Percentiles rank a stretch among this genome's conserved stretches.
Conservation (phyloP, 2,113 vertebrate genomes). For the Silurus meridionalis region DNA sequence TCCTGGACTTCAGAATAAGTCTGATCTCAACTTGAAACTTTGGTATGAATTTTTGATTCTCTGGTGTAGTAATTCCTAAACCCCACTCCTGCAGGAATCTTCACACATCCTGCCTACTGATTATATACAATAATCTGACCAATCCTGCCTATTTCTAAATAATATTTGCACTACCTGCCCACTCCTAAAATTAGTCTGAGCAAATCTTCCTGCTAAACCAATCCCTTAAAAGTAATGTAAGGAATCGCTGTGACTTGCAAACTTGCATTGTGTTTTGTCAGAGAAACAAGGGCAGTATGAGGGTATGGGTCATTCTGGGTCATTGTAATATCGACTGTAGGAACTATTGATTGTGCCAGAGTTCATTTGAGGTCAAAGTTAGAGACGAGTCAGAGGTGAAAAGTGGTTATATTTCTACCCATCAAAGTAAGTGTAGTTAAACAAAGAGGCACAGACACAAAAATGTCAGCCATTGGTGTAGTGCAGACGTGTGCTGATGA, state of each 20-base stretch:
- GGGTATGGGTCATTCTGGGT: neutral
- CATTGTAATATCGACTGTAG: slow-evolving; percentile 12
- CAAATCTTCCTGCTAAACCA: neutral
- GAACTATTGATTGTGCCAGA: slow-evolving; percentile 3
- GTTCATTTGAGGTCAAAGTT: slow-evolving; percentile 8
- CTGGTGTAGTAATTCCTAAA: neutral
- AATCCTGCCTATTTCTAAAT: neutral
- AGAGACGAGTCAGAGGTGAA: neutral
- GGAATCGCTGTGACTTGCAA: neutral
- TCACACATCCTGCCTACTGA: neutral
- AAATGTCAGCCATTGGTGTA: neutral
- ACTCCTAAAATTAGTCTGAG: neutral
- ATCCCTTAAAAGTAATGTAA: neutral
- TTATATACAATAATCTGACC: neutral
- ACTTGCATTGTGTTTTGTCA: slow-evolving; percentile 21
- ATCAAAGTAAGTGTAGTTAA: neutral
- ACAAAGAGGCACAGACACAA: neutral
- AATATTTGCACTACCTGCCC: neutral
- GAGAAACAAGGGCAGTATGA: neutral
- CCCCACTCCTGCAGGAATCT: neutral
- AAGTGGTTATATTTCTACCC: neutral
- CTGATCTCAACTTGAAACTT: neutral
- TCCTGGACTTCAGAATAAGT: neutral
- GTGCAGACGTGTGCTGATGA: neutral
- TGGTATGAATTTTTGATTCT: neutral